Percentiles rank a stretch among this genome's conserved stretches.
phyloP scores from a whole-genome alignment of 2,797 vertebrate genomes.

The Kryptolebias ocellatus region DNA sequence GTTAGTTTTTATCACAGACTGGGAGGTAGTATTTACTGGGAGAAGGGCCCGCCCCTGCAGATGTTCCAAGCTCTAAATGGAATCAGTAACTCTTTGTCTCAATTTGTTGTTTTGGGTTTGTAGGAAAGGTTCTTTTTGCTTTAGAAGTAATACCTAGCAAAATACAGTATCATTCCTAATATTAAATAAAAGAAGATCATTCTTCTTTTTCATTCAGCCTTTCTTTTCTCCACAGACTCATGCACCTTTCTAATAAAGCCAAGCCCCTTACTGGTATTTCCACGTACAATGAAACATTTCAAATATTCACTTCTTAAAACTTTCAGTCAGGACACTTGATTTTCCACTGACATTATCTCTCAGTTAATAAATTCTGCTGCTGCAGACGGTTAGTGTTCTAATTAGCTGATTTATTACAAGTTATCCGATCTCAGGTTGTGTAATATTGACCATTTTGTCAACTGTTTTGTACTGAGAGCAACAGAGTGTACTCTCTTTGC shows the following conservation, averaged over 20 bases:
- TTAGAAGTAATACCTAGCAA: neutral
- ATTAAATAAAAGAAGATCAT: conserved; percentile 10
- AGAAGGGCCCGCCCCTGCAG: conserved; percentile 12
- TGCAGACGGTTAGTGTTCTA: conserved; percentile 56
- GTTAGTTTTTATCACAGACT: conserved; percentile 9
- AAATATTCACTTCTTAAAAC: conserved; percentile 36
- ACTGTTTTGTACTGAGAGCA: conserved; percentile 32
- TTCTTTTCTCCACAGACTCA: neutral
- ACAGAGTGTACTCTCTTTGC: neutral
- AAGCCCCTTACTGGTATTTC: neutral
- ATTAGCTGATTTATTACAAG: conserved; percentile 56
- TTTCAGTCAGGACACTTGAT: conserved; percentile 32
- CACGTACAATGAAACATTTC: conserved; percentile 6
- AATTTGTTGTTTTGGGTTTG: conserved; percentile 11
- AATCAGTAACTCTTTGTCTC: conserved; percentile 19
- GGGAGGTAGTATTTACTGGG: conserved; percentile 26
- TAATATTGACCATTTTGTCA: conserved; percentile 17
- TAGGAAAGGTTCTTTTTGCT: conserved; percentile 15
- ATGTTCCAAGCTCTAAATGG: conserved; percentile 21
- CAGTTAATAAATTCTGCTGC: conserved; percentile 58
- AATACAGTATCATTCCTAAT: conserved; percentile 8
- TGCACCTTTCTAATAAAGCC: neutral
- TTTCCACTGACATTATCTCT: conserved; percentile 42
- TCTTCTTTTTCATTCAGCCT: neutral
- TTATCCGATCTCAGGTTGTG: conserved; percentile 42